Base-by-base conservation (phyloP, 2,888 invertebrate species). In the Luperina testacea region DNA sequence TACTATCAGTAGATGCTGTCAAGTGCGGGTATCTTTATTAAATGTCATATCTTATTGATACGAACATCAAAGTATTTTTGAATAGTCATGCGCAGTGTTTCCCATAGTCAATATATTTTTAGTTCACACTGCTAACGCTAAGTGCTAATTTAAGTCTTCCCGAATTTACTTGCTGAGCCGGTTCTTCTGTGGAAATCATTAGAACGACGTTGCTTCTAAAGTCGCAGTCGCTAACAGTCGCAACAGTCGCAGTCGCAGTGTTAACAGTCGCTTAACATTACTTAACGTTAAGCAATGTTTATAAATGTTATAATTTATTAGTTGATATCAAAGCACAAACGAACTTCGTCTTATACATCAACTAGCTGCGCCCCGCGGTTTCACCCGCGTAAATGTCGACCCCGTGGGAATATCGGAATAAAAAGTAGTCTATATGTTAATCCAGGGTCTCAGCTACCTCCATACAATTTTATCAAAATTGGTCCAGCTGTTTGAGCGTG, bases 1-100 rank as follows among this genome's bases (percentile, higher is more conserved):
- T 73, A 48, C 73, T 83, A 82, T 82, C 82, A 48, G 5, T 20
- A 51, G 2, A 20, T 64, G 57, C 27, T 69, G 20, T 69, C n/a
- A 64, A 72, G 51, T 83, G 64, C 57, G 61, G 65, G 45, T 67
- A 78, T 82, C 73, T 83, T 73, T 72, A 78, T 83, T 72, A 72
- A 77, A 77, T 64, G 2, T 42, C 0, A 20, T 70, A 72, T 83
- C 78, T 61, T 64, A 38, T 17, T 53, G 83, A 83, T 82, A 83
- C 70, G 63, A 65, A 78, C 13, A 32, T 64, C 17, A 13, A 38
- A 42, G 27, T 61, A 78, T 78, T 78, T 78, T 64, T 78, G 64
- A 45, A 70, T 27, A 59, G 67, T 51, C 78, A n/a, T n/a, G 24
- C 11, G n/a, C 57, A n/a, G 4, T 63, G 6, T 80, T 27, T 32